Evolutionary conservation across 2,113 vertebrate species (phyloP), one percentile per base, ranked within the genome.

Genomic region (Acrocephalus arundinaceus): DNA sequence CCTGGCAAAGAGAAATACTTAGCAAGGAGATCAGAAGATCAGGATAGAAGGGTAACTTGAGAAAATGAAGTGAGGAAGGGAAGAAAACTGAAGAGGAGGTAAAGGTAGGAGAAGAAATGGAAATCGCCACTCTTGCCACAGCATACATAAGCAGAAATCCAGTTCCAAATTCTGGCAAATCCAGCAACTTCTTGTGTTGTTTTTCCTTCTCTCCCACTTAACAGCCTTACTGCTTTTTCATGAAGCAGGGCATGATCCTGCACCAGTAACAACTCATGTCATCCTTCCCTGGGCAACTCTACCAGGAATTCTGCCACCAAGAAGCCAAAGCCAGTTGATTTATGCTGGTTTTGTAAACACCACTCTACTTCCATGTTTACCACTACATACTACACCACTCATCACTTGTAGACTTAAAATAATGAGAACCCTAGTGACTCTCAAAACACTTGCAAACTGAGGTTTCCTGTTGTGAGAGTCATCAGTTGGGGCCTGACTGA

Each of bases 381-480:
- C 90, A 39, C 85, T 77, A 89, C 22, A n/a, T 10, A 67, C 72
- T 58, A 78, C 41, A 81, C 61, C 76, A 93, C 70, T 96, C 85
- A 90, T 49, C 82, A 78, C 83, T 89, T 84, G 79, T 22, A 85
- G 73, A 49, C 79, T 52, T 39, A 15, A 61, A 87, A 89, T 92
- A 94, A 93, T 52, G 70, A 96, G 70, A 93, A 90, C 61, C 5
- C 80, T 84, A 61, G 73, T 54, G 65, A 72, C 68, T 92, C 89
- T 86, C 87, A 90, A 92, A 96, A 88, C 86, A 93, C 87, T 78
- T 92, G 79, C 52, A 78, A 90, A 86, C 57, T 93, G 88, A 93
- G 70, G 65, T 87, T 90, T 95, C 96, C 86, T 89, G 73, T 81
- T 45, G 0, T 59, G 20, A 74, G 45, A 92, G 68, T 65, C 73